Evolutionary conservation across 2,797 vertebrate genomes (phyloP), one percentile per base, ranked within the genome.

Genomic region (Amblyraja radiata): DNA sequence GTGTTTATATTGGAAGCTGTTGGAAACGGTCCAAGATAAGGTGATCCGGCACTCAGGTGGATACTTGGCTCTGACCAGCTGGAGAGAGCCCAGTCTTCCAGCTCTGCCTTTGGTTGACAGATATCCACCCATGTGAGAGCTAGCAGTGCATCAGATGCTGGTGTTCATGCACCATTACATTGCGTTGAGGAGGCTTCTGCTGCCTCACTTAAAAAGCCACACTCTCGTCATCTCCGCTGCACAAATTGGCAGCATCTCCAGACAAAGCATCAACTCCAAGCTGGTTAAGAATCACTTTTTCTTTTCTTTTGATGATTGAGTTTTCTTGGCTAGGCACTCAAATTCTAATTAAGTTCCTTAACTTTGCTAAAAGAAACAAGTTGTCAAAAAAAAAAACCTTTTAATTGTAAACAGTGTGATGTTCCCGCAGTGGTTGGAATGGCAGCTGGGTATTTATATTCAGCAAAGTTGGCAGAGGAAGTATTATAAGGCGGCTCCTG

Each of bases 251-350:
- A 32, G n/a, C 14, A 68, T 21, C 63, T 88, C 84, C 61, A 88
- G 63, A 36, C 84, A 36, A 68, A 36, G 36, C 61, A 68, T 68
- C 84, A 68, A 63, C 18, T 88, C 28, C 63, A 88, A 63, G 65
- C 61, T 84, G 81, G 23, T 88, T 88, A 68, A 65, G 63, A 88
- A 88, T 61, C 81, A 84, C n/a, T 28, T 63, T 63, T 84, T 61
- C 46, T 54, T 54, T 58, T 86, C 25, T 36, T 16, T 78, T 36
- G 16, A 14, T 88, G 32, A 36, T 36, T 25, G 14, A 65, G 61
- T 88, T 36, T 88, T 68, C 58, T 88, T 88, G 61, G 84, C 61
- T 9, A 10, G 63, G 84, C 68, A 4, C 16, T 21, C 63, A 88
- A 88, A 36, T 68, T 68, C 10, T 18, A 36, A 81, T 25, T 84